Evolutionary conservation across 2,888 invertebrate species (phyloP).

Genomic region (Tenthredo scrophulariae): DNA sequence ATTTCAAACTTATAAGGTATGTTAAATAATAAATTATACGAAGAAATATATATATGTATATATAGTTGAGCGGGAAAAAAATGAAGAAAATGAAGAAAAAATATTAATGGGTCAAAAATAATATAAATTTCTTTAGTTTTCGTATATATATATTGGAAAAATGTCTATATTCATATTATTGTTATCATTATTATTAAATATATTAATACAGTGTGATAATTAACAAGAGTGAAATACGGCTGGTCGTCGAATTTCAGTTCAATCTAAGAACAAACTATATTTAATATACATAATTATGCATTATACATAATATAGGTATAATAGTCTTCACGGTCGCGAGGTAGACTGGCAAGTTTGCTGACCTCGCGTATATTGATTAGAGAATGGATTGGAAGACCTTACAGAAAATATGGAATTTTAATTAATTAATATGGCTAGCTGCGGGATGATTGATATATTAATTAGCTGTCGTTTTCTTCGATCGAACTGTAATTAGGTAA

Average conservation of each 20-base stretch:
- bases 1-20: background rate
- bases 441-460: background rate
- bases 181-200: too few relatives aligned
- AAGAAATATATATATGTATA: too few relatives aligned
- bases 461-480: background rate
- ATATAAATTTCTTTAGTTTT: background rate
- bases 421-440: background rate
- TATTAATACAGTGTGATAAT: too few relatives aligned
- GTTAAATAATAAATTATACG: background rate
- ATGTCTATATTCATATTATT: too few relatives aligned
- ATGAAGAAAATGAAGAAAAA: too few relatives aligned
- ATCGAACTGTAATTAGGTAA: background rate
- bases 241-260: slow-evolving; percentile 14
- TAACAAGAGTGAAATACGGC: background rate
- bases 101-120: too few relatives aligned
- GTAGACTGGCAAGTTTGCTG: slow-evolving; percentile 10
- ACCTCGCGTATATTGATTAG: background rate
- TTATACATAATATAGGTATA: background rate
- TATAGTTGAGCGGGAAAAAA: background rate
- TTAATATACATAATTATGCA: background rate
- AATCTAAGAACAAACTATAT: background rate
- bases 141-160: too few relatives aligned
- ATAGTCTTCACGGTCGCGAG: background rate
- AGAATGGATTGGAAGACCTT: slow-evolving; percentile 28
- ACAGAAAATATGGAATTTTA: background rate